Evolutionary conservation across 1,140 invertebrate species (phyloP).

Genomic region (Eulimnadia texana): DNA sequence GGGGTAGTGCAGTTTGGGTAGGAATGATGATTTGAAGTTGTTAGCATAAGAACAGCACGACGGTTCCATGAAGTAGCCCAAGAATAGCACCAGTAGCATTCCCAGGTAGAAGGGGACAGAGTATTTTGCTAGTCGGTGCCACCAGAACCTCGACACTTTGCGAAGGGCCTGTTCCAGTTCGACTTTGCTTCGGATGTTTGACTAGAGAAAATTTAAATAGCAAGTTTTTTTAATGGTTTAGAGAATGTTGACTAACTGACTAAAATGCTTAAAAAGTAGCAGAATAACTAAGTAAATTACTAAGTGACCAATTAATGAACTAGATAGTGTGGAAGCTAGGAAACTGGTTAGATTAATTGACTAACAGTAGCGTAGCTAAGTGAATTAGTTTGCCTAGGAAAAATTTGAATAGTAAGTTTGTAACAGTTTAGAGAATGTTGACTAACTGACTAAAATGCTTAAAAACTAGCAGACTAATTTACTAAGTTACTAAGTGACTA

Average conservation of each 20-base stretch:
- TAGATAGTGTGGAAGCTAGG: background rate
- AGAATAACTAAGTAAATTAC: no score
- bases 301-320: background rate
- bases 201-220: background rate
- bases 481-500: no score
- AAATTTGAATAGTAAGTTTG: no score
- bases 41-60: constrained; percentile 72
- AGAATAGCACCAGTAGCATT: constrained; percentile 59
- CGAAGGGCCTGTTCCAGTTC: background rate
- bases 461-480: no score
- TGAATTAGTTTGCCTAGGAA: no score
- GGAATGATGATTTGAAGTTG: constrained; percentile 61
- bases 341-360: no score
- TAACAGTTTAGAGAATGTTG: no score
- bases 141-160: constrained; percentile 32
- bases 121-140: constrained; percentile 57
- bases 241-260: no score
- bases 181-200: background rate
- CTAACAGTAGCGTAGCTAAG: no score
- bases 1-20: constrained; percentile 68
- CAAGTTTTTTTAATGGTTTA: background rate
- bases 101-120: constrained; percentile 69
- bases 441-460: no score
- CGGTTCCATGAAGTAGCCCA: constrained; percentile 64
- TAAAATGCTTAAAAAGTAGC: no score